Conservation (phyloP, 2,888 invertebrate genomes). For the Zygaena filipendulae region DNA sequence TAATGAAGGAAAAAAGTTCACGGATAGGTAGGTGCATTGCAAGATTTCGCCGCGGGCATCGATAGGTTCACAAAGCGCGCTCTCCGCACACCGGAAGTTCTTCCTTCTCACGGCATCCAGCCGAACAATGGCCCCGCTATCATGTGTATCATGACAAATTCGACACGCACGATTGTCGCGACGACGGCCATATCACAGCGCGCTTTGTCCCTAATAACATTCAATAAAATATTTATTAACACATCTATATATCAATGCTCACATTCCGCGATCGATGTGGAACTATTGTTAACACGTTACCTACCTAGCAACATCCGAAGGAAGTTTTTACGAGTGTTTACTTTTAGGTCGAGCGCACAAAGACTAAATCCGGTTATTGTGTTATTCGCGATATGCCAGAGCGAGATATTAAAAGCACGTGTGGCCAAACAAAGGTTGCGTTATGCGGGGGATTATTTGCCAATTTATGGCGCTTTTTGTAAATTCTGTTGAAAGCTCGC, state of each 20-base stretch:
- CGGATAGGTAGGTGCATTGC: conserved; percentile 28
- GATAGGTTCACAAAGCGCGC: conserved; percentile 28
- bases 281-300: too few relatives aligned
- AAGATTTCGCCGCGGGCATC: conserved; percentile 53
- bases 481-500: conserved; percentile 59
- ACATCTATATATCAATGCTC: conserved; percentile 11
- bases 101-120: conserved; percentile 53
- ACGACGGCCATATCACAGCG: conserved; percentile 36
- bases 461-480: conserved; percentile 68
- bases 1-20: conserved; percentile 41
- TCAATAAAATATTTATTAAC: conserved; percentile 64
- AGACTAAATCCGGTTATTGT: conserved; percentile 62
- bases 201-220: conserved; percentile 38
- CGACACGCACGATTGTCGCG: conserved; percentile 48
- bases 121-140: conserved; percentile 45
- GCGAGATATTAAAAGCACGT: conserved; percentile 66
- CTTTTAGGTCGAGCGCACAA: conserved; percentile 48
- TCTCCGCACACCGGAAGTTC: conserved; percentile 53
- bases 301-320: conserved; percentile 22
- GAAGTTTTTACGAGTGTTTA: conserved; percentile 58
- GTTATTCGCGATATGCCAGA: conserved; percentile 30
- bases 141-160: conserved; percentile 65
- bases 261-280: neutral
- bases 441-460: conserved; percentile 69
- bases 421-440: conserved; percentile 69